phyloP scores from a whole-genome alignment of 35 echinoderm and acorn worm genomes.

The Holothuria glaberrima region DNA sequence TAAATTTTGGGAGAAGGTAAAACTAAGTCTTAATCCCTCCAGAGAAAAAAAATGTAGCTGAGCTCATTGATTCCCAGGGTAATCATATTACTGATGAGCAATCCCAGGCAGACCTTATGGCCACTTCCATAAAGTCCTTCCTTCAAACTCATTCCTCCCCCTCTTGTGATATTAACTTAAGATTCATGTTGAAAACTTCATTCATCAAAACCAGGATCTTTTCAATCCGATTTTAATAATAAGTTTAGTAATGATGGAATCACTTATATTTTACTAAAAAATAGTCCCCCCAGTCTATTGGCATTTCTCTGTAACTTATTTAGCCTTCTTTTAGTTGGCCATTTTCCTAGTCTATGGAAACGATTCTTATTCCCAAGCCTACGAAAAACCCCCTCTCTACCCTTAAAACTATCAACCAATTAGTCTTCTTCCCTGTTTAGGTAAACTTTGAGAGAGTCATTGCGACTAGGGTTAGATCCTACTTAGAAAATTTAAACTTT shows the following conservation, averaged over 20 bases:
- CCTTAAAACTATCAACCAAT: not conserved
- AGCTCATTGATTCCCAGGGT: no score
- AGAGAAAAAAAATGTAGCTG: no score
- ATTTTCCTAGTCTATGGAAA: not conserved
- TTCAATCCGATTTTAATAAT: not conserved
- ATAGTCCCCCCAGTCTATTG: not conserved
- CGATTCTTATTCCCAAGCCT: not conserved
- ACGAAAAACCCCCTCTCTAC: not conserved
- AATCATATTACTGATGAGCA: no score
- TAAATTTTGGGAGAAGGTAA: no score
- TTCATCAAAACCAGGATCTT: no score
- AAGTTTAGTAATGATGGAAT: no score
- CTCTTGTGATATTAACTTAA: no score
- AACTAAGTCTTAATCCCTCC: no score
- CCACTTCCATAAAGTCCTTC: no score
- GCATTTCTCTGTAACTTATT: not conserved
- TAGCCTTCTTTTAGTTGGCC: not conserved
- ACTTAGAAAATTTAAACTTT: not conserved
- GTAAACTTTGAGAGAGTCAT: conserved; percentile 20
- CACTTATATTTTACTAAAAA: not conserved
- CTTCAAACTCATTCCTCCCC: no score
- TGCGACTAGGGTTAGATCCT: not conserved
- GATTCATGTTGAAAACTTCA: no score
- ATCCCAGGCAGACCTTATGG: no score
- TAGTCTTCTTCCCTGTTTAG: not conserved